A percentile compares a stretch with the other conserved stretches of the same genome.
Evolutionary conservation across 2,888 invertebrate species (phyloP).

Genomic region (Oligia latruncula): DNA sequence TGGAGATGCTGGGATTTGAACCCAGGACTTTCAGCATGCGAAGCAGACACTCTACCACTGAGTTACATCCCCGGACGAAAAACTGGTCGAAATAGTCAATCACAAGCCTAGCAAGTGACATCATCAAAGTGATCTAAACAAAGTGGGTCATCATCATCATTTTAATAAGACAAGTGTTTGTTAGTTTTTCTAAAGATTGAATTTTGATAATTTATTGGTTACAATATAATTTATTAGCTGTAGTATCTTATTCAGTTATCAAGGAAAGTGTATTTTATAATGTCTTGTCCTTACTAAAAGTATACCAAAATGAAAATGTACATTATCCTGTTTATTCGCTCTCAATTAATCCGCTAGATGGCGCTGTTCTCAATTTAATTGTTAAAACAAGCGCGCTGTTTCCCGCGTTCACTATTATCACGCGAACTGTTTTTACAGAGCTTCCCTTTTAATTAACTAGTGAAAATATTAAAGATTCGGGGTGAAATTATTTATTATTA

Average conservation of each 20-base stretch:
- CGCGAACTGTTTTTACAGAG: constrained; percentile 80
- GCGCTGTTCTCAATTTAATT: constrained; percentile 74
- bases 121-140: background rate
- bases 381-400: constrained; percentile 64
- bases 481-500: constrained; percentile 42
- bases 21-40: constrained; percentile 92
- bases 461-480: constrained; percentile 75
- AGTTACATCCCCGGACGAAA: constrained; percentile 84
- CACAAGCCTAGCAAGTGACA: background rate
- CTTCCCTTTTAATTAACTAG: constrained; percentile 82
- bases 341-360: constrained; percentile 75
- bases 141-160: background rate
- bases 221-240: background rate
- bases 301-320: no score
- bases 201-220: background rate
- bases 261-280: background rate
- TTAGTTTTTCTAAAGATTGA: no score
- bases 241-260: background rate
- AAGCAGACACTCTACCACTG: constrained; percentile 91
- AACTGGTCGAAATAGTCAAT: constrained; percentile 38
- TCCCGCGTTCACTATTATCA: constrained; percentile 67
- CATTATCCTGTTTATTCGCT: background rate
- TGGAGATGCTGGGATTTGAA: constrained; percentile 92
- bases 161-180: background rate
- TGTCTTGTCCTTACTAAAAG: background rate